phyloP scores from a whole-genome alignment of 2,113 vertebrate genomes.

The Tretioscincus oriximinensis region DNA sequence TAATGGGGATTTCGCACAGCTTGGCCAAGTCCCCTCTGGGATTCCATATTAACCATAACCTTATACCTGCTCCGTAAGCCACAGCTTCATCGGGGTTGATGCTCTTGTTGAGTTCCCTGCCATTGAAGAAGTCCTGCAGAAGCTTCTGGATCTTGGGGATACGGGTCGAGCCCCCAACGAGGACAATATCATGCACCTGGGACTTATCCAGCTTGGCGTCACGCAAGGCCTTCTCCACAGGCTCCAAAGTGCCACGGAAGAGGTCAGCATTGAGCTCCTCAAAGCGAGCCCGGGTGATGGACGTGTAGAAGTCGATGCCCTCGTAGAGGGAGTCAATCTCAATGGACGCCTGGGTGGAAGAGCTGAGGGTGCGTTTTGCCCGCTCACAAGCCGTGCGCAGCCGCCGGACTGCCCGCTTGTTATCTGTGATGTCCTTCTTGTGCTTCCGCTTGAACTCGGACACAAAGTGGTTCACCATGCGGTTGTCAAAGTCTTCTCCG shows the following conservation, averaged over 20 bases:
- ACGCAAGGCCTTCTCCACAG: constrained; percentile 86
- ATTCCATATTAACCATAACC: background rate
- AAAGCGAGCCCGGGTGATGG: constrained; percentile 88
- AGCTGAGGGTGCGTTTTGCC: constrained; percentile 90
- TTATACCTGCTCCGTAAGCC: constrained; percentile 85
- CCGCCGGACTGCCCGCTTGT: constrained; percentile 86
- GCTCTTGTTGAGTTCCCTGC: constrained; percentile 90
- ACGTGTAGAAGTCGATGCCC: constrained; percentile 89
- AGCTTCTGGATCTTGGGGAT: constrained; percentile 92
- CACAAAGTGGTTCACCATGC: constrained; percentile 88
- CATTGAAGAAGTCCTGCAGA: constrained; percentile 89
- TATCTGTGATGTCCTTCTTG: constrained; percentile 87
- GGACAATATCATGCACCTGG: constrained; percentile 88
- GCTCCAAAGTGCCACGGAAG: constrained; percentile 88
- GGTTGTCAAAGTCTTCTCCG: constrained; percentile 90
- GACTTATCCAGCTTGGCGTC: constrained; percentile 90
- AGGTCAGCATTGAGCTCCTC: constrained; percentile 90
- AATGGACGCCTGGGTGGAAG: constrained; percentile 90
- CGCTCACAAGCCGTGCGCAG: constrained; percentile 87
- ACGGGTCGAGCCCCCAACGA: constrained; percentile 91
- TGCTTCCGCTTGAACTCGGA: constrained; percentile 90
- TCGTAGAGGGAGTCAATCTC: constrained; percentile 91
- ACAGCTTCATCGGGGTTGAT: constrained; percentile 92
- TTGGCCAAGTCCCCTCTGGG: background rate
- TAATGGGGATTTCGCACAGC: no score